Conservation (phyloP, 2,888 invertebrate species). For the Scrobipalpa atriplicella region DNA sequence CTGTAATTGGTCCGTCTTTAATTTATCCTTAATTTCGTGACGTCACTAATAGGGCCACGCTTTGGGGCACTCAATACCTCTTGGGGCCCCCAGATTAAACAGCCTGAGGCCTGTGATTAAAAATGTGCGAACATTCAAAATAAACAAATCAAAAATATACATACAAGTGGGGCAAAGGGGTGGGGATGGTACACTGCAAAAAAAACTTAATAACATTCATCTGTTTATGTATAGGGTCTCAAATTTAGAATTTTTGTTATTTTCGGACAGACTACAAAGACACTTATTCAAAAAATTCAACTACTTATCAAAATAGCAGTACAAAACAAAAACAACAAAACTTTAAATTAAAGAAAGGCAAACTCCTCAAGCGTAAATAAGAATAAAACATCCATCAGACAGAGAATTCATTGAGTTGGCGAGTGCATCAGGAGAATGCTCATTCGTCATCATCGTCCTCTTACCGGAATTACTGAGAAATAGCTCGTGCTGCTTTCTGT, state of each 20-base stretch:
- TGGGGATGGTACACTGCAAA: too few species aligned
- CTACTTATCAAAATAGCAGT: not conserved
- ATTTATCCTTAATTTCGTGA: constrained; percentile 14
- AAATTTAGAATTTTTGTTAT: too few species aligned
- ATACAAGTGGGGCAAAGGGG: too few species aligned
- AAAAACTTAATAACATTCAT: too few species aligned
- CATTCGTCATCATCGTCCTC: constrained; percentile 14
- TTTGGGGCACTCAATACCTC: not conserved
- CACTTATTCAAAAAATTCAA: too few species aligned
- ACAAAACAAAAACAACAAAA: not conserved
- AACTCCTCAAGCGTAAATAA: not conserved
- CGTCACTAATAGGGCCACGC: not conserved
- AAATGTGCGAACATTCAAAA: not conserved
- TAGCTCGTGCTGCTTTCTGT: constrained; percentile 5
- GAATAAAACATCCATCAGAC: constrained; percentile 11
- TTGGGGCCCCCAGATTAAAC: constrained; percentile 9
- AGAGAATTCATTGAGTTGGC: constrained; percentile 6
- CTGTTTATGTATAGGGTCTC: too few species aligned
- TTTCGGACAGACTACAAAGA: too few species aligned
- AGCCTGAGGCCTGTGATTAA: not conserved
- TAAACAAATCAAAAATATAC: too few species aligned
- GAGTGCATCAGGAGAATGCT: constrained; percentile 10
- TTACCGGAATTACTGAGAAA: constrained; percentile 1
- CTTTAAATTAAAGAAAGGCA: not conserved
- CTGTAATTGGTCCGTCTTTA: constrained; percentile 21